These are phyloP conservation scores for Globodera rostochiensis DNA, from an alignment of 1,140 invertebrate genomes.

Conservation along the genomic window DNA sequence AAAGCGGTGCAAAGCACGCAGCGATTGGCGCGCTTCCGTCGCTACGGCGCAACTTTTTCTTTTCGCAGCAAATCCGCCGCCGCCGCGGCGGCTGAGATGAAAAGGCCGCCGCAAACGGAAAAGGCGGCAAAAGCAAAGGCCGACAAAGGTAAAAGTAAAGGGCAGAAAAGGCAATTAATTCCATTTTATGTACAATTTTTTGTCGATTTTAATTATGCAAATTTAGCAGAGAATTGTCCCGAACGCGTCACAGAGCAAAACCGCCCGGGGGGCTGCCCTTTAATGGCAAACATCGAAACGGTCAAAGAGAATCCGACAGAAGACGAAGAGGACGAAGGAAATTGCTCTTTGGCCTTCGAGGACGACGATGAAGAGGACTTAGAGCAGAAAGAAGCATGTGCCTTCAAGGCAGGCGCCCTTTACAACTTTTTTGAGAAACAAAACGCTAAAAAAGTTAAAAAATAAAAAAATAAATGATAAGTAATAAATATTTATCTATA, in stretches of 20 bases:
- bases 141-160: neutral
- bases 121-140: neutral
- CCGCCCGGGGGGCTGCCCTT: neutral
- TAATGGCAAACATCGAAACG: conserved; percentile 4
- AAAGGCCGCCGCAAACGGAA: neutral
- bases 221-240: neutral
- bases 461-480: too few relatives aligned
- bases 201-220: too few relatives aligned
- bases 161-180: neutral
- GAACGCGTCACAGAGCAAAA: neutral
- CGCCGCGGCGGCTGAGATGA: neutral
- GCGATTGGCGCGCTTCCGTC: conserved; percentile 2
- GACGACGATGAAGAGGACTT: neutral
- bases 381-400: neutral
- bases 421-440: too few relatives aligned
- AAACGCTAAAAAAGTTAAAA: too few relatives aligned
- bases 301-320: neutral
- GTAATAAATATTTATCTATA: too few relatives aligned
- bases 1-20: conserved; percentile 24
- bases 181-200: too few relatives aligned
- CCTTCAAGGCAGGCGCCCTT: neutral
- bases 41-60: conserved; percentile 12
- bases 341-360: neutral
- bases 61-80: conserved; percentile 10
- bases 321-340: neutral